phyloP scores from a whole-genome alignment of 1,140 invertebrate genomes.

The Ptiloglossa arizonensis region DNA sequence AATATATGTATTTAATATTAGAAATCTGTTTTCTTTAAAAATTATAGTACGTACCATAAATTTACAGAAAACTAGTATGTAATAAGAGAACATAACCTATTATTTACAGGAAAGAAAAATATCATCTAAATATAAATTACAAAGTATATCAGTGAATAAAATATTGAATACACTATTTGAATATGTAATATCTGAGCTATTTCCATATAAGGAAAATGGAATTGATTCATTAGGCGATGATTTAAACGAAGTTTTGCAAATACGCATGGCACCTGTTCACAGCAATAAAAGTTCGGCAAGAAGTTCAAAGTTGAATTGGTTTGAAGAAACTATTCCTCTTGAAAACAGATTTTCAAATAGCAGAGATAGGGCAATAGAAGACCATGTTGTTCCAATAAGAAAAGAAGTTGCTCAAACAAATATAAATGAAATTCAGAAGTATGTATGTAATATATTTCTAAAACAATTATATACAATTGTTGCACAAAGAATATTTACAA shows the following conservation, averaged over 20 bases:
- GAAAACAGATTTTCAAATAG: constrained; percentile 46
- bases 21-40: too few species aligned
- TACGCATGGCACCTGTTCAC: constrained; percentile 67
- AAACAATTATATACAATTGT: not conserved
- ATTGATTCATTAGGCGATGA: constrained; percentile 61
- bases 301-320: constrained; percentile 48
- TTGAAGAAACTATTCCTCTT: constrained; percentile 50
- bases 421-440: constrained; percentile 41
- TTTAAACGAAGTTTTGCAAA: constrained; percentile 69
- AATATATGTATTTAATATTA: too few species aligned
- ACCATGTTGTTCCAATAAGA: constrained; percentile 20
- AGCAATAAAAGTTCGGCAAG: constrained; percentile 63
- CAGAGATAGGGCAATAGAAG: constrained; percentile 31
- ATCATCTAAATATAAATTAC: constrained; percentile 50
- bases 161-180: constrained; percentile 73
- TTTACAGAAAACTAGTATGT: too few species aligned
- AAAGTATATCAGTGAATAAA: constrained; percentile 64
- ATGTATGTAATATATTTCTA: not conserved
- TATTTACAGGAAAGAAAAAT: constrained; percentile 54
- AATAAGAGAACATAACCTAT: not conserved
- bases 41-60: too few species aligned
- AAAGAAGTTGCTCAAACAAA: constrained; percentile 19
- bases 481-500: not conserved
- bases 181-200: constrained; percentile 69
- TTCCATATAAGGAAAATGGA: constrained; percentile 63